A percentile compares a stretch with the other conserved stretches of the same genome.
phyloP scores from a whole-genome alignment of 2,113 vertebrate genomes.

The Saccopteryx bilineata region DNA sequence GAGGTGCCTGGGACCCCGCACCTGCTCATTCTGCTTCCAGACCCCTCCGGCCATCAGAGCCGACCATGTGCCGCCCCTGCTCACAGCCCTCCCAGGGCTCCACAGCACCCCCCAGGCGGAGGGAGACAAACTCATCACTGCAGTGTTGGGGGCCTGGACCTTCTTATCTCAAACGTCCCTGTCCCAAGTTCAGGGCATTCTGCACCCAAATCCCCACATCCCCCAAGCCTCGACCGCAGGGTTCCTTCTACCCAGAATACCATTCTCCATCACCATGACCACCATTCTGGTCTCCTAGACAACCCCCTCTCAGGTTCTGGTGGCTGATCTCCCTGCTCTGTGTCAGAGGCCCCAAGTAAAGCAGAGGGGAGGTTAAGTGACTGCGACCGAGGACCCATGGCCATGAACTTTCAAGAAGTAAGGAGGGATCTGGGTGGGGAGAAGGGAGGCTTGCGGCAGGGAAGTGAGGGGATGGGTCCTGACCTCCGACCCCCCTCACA shows the following conservation, averaged over 20 bases:
- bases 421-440: background rate
- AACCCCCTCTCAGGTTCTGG: background rate
- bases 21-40: background rate
- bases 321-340: background rate
- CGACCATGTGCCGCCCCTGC: background rate
- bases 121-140: too few relatives aligned
- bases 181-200: background rate
- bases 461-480: background rate
- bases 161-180: accelerated
- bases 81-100: background rate
- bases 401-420: conserved; percentile 81
- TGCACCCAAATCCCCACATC: accelerated
- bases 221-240: background rate
- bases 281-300: conserved; percentile 77
- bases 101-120: background rate
- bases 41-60: background rate
- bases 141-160: accelerated
- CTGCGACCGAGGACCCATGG: background rate
- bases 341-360: conserved; percentile 31
- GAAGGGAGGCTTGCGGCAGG: background rate
- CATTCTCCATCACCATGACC: conserved; percentile 29
- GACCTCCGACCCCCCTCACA: conserved; percentile 9
- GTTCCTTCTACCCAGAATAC: conserved; percentile 66
- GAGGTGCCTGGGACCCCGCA: background rate
- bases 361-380: background rate